Conservation (phyloP, 2,113 vertebrate species). For the Lepidothrix coronata region DNA sequence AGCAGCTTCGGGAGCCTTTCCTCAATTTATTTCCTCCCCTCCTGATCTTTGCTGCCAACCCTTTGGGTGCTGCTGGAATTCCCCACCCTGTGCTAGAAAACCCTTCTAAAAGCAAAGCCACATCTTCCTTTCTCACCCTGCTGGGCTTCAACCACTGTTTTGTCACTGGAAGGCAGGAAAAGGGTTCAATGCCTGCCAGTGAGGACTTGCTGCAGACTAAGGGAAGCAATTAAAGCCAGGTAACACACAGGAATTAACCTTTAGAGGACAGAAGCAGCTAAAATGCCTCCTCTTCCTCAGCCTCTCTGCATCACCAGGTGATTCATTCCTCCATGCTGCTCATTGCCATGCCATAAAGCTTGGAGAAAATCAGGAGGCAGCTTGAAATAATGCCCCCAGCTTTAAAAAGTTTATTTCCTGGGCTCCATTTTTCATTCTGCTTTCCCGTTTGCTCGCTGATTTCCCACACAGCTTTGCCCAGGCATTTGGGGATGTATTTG, state of each 20-base stretch:
- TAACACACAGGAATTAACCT: neutral
- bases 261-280: neutral
- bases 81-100: neutral
- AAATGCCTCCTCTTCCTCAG: neutral
- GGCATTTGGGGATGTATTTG: neutral
- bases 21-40: neutral
- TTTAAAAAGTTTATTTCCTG: neutral
- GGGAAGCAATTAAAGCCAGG: slow-evolving; percentile 29
- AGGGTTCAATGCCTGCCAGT: neutral
- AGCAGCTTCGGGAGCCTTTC: neutral
- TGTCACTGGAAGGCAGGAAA: neutral
- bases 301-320: neutral
- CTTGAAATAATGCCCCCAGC: neutral
- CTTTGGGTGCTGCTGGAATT: neutral
- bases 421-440: neutral
- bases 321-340: neutral
- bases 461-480: neutral
- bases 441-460: neutral
- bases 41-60: neutral
- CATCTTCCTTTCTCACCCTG: neutral
- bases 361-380: neutral
- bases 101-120: neutral
- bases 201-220: neutral
- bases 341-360: neutral
- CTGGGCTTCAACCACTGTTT: neutral